A percentile compares a stretch with the other conserved stretches of the same genome.
Evolutionary conservation across 2,797 vertebrate species (phyloP).

Genomic region (Pangasius djambal): DNA sequence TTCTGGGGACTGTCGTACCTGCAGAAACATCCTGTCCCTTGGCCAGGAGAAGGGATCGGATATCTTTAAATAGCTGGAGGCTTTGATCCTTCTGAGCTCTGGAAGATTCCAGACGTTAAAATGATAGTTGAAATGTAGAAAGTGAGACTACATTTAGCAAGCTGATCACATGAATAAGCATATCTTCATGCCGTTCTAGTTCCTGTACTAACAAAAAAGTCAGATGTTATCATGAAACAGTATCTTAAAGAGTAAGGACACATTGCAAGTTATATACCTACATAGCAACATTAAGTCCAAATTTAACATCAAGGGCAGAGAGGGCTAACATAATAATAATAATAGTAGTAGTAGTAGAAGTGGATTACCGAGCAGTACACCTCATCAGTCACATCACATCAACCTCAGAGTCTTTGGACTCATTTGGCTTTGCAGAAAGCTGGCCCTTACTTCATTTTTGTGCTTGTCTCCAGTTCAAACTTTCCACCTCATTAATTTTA

Average conservation of each 20-base stretch:
- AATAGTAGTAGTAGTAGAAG: neutral
- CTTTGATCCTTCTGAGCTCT: neutral
- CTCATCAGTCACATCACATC: neutral
- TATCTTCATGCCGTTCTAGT: neutral
- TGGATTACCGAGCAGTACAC: neutral
- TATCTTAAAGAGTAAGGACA: neutral
- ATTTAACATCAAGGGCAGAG: neutral
- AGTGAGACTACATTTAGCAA: neutral
- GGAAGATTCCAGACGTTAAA: neutral
- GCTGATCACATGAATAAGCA: neutral
- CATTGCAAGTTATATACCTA: neutral
- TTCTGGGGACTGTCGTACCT: constrained; percentile 3
- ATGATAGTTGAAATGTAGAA: neutral
- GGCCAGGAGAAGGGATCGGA: constrained; percentile 9
- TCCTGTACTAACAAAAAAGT: neutral
- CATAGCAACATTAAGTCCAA: neutral
- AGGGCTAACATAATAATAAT: neutral
- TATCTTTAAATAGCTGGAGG: neutral
- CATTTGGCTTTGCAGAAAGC: too few relatives aligned
- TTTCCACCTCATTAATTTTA: constrained; percentile 44
- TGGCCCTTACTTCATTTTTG: neutral
- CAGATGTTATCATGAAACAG: neutral
- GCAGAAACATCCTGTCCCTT: constrained; percentile 18
- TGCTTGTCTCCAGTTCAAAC: neutral
- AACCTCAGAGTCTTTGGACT: neutral